phyloP scores from a whole-genome alignment of 2,797 vertebrate species.

The Phalloptychus januarius region DNA sequence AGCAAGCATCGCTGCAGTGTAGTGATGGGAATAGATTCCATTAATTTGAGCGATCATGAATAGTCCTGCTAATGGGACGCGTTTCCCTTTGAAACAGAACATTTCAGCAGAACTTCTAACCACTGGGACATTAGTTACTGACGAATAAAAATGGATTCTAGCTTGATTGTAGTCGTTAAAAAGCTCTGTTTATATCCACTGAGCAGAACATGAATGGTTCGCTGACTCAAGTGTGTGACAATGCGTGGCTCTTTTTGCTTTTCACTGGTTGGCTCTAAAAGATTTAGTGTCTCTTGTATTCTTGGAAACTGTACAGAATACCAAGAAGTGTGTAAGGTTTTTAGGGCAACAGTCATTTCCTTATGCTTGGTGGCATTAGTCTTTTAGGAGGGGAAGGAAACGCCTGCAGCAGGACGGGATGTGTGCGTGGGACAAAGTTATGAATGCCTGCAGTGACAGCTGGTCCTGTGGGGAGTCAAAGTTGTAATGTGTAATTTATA shows the following conservation, averaged over 20 bases:
- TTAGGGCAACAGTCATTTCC: conserved; percentile 37
- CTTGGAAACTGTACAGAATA: conserved; percentile 12
- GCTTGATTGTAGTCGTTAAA: background rate
- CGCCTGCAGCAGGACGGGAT: conserved; percentile 17
- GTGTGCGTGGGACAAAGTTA: conserved; percentile 19
- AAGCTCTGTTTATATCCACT: background rate
- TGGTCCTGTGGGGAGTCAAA: conserved; percentile 40
- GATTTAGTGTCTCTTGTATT: background rate
- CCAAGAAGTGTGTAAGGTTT: conserved; percentile 16
- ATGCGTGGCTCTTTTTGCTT: background rate
- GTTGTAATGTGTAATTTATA: conserved; percentile 14
- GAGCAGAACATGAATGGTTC: background rate
- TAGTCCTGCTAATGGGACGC: conserved; percentile 35
- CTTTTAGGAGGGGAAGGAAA: conserved; percentile 10
- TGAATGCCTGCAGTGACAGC: conserved; percentile 51
- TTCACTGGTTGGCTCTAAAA: conserved; percentile 18
- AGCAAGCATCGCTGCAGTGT: conserved; percentile 1
- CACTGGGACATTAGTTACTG: conserved; percentile 25
- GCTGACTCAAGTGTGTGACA: background rate
- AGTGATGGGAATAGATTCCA: conserved; percentile 28
- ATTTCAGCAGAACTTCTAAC: conserved; percentile 28
- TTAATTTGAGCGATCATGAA: conserved; percentile 17
- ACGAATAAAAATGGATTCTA: conserved; percentile 1
- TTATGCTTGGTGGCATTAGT: conserved; percentile 34
- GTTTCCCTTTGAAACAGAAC: conserved; percentile 32